Conservation (phyloP, 2,888 invertebrate species). For the Athrips mouffetella region DNA sequence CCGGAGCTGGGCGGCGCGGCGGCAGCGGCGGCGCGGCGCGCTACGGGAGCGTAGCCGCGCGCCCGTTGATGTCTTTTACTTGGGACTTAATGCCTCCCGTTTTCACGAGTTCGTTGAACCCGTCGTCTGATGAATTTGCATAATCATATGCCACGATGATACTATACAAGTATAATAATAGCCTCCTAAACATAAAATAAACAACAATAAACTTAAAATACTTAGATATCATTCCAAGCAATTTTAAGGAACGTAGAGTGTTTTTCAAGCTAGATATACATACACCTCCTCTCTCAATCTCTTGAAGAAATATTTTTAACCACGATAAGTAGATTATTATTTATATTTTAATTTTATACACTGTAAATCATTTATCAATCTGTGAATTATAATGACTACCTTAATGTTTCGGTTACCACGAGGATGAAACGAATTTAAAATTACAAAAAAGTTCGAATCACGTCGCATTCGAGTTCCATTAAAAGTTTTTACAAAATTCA, state of each 20-base stretch:
- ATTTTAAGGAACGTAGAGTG: too few species aligned
- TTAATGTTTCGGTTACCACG: not conserved
- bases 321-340: too few species aligned
- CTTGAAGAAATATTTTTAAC: too few species aligned
- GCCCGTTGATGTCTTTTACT: constrained; percentile 74
- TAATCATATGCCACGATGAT: too few species aligned
- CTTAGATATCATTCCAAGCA: too few species aligned
- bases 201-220: too few species aligned
- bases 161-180: too few species aligned
- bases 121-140: constrained; percentile 25
- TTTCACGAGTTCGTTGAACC: constrained; percentile 61
- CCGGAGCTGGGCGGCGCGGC: constrained; percentile 13
- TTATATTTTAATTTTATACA: too few species aligned
- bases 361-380: constrained; percentile 5
- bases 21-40: constrained; percentile 6
- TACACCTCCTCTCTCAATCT: too few species aligned
- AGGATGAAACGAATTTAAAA: constrained; percentile 12
- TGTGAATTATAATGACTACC: not conserved
- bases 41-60: constrained; percentile 28
- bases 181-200: too few species aligned
- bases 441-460: not conserved
- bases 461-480: constrained; percentile 2
- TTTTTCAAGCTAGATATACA: too few species aligned
- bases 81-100: constrained; percentile 51
- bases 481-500: constrained; percentile 12